Evolutionary conservation across 2,113 vertebrate species (phyloP).

Genomic region (Siphamia tubifer): DNA sequence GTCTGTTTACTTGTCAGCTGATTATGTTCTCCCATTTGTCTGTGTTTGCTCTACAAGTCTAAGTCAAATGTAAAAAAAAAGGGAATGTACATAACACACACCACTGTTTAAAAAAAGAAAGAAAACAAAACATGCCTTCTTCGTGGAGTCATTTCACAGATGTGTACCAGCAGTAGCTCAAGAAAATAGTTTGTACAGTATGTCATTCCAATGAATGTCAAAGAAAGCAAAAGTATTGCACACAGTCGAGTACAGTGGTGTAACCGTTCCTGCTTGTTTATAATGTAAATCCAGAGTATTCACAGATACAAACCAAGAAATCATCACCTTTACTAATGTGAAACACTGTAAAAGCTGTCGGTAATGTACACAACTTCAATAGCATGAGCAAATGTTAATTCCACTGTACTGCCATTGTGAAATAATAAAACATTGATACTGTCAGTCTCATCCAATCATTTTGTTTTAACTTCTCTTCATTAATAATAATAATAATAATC

Average conservation of each 20-base stretch:
- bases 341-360: constrained; percentile 56
- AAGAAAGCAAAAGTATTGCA: constrained; percentile 46
- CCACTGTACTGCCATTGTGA: constrained; percentile 70
- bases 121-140: too few relatives aligned
- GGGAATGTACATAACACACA: constrained; percentile 48
- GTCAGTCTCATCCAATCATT: constrained; percentile 5
- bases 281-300: constrained; percentile 26
- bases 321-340: constrained; percentile 52
- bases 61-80: constrained; percentile 20
- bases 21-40: constrained; percentile 3
- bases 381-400: constrained; percentile 67
- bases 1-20: constrained; percentile 9
- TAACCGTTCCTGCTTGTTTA: constrained; percentile 27
- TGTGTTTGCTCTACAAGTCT: constrained; percentile 54
- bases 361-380: constrained; percentile 54
- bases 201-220: constrained; percentile 66
- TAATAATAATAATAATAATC: not conserved
- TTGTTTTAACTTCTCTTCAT: not conserved
- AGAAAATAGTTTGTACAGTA: constrained; percentile 33
- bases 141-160: constrained; percentile 47
- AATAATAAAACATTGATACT: constrained; percentile 64
- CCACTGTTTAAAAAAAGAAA: constrained; percentile 52
- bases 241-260: constrained; percentile 29
- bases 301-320: constrained; percentile 26
- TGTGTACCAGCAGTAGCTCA: constrained; percentile 46